Evolutionary conservation across 2,113 vertebrate species (phyloP), one percentile per base, ranked within the genome.

Genomic region (Cheilinus undulatus): DNA sequence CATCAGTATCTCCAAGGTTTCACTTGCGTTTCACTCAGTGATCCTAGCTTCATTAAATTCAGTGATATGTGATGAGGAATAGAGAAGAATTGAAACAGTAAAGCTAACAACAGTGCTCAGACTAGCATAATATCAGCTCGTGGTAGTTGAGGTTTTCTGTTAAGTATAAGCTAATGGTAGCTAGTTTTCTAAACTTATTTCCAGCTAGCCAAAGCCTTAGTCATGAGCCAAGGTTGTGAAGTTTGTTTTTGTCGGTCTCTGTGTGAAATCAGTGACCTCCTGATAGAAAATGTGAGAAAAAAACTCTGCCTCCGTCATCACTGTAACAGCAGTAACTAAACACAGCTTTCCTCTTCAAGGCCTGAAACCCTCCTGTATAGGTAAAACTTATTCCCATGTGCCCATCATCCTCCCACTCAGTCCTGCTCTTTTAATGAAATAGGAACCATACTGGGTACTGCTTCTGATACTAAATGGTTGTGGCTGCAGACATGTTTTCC

Each of bases 401-500:
- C 61, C 74, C 52, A 50, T 71, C 68, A 53, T 71, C 68, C 54
- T 77, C 69, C 57, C 53, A 58, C 22, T 45, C 46, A 5, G 23
- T 11, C 45, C 28, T 28, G 50, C 42, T 52, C 49, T 76, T 60
- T 64, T 60, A 69, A 73, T 68, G 49, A 88, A 92, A 90, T 82
- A 63, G 82, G 75, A 90, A 82, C 80, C 79, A 82, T 64, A 73
- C 80, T 46, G 76, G 65, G 76, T 26, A 26, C 71, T 20, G 53
- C 26, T 72, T 69, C 76, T 83, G 86, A 92, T 69, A 45, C 78
- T 89, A 91, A 91, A 57, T 67, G 78, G 65, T 81, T 87, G 51
- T 82, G 86, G 84, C 83, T 88, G 62, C 77, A 75, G 66, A 88
- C 86, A 90, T 82, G 74, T 82, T 89, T 86, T 87, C 74, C 59